A percentile compares a stretch with the other conserved stretches of the same genome.
phyloP scores from a whole-genome alignment of 1,140 invertebrate species.

The Vanessa tameamea region DNA sequence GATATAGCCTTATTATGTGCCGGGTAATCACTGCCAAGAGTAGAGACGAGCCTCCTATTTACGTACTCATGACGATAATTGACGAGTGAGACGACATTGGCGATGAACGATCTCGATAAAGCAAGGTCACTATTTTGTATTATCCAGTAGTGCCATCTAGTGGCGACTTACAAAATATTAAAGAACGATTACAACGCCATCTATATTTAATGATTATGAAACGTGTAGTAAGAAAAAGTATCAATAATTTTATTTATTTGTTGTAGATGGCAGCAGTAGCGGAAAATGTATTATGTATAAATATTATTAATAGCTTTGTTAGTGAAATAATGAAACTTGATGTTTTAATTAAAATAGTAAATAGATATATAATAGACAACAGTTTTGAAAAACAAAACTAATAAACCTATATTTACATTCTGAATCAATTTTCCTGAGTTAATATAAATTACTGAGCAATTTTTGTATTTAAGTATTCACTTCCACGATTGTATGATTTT shows the following conservation, averaged over 20 bases:
- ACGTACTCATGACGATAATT: conserved; percentile 17
- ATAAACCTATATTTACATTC: too few species aligned
- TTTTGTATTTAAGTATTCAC: too few species aligned
- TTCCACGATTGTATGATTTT: too few species aligned
- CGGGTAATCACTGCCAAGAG: conserved; percentile 14
- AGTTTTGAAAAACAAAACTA: too few species aligned
- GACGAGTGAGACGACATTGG: background rate
- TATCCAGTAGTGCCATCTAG: conserved; percentile 10
- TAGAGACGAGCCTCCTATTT: conserved; percentile 26
- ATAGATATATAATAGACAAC: too few species aligned
- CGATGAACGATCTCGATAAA: conserved; percentile 16
- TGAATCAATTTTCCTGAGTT: too few species aligned
- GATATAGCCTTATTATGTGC: conserved; percentile 14
- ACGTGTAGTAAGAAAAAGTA: background rate
- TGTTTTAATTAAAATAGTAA: too few species aligned
- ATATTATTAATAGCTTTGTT: too few species aligned
- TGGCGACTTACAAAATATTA: background rate
- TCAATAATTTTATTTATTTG: background rate
- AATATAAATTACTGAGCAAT: too few species aligned
- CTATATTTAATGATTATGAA: background rate
- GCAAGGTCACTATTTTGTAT: conserved; percentile 13
- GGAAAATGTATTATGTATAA: too few species aligned
- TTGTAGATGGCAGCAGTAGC: background rate
- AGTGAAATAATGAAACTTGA: too few species aligned
- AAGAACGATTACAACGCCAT: conserved; percentile 4